A percentile compares a stretch with the other conserved stretches of the same genome.
These are phyloP conservation scores for Labeo rohita DNA, from an alignment of 2,113 vertebrate genomes.

Conservation along the genomic window DNA sequence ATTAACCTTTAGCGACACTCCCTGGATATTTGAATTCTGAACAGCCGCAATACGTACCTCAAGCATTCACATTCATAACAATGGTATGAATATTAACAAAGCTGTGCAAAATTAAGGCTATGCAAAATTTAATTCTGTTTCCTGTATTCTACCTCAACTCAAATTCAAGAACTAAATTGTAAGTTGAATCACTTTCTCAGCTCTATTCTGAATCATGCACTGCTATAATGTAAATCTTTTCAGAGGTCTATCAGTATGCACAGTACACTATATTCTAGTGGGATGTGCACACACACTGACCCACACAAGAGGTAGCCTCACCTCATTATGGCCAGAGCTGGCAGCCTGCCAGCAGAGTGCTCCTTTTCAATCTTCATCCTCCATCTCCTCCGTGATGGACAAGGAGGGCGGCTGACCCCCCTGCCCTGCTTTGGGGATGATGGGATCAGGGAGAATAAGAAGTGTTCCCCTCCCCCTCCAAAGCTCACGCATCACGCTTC, in stretches of 20 bases:
- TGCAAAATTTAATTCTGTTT: background rate
- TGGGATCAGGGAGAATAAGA: constrained; percentile 43
- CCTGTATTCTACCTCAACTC: background rate
- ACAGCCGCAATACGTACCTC: no score
- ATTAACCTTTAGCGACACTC: no score
- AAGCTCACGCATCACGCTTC: constrained; percentile 17
- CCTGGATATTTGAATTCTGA: no score
- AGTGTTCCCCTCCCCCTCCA: constrained; percentile 23
- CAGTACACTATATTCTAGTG: background rate
- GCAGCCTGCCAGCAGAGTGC: constrained; percentile 47
- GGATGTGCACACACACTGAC: background rate
- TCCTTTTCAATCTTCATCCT: constrained; percentile 50
- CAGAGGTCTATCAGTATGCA: background rate
- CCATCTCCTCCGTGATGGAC: constrained; percentile 48
- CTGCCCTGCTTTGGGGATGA: constrained; percentile 42
- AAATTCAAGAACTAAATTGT: background rate
- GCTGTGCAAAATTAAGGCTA: background rate
- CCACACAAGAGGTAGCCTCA: constrained; percentile 42
- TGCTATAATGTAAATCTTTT: background rate
- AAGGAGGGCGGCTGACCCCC: constrained; percentile 49
- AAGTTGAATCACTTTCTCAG: background rate
- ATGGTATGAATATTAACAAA: background rate
- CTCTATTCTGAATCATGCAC: background rate
- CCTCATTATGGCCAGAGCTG: constrained; percentile 52
- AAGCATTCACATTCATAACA: no score